Conservation (phyloP, 2,888 invertebrate genomes). For the Hyalella azteca region DNA sequence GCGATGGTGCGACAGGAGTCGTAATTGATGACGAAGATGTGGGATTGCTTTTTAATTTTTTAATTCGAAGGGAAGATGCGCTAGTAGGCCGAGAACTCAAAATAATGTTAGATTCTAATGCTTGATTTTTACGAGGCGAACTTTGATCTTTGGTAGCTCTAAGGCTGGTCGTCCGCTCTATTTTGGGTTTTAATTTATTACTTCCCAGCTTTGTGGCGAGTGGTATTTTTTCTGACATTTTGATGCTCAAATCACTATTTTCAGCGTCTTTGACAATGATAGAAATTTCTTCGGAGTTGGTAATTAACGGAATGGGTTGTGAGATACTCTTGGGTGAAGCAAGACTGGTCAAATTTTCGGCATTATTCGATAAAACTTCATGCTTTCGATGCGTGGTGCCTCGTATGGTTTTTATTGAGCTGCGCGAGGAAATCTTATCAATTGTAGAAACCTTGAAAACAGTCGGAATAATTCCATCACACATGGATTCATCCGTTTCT, state of each 20-base stretch:
- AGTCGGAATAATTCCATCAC: not conserved
- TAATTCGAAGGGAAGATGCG: no score
- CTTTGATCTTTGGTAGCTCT: not conserved
- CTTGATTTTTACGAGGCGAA: not conserved
- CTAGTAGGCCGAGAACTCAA: no score
- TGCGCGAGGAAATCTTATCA: constrained; percentile 12
- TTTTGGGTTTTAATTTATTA: not conserved
- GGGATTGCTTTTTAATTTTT: no score
- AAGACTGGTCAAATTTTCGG: constrained; percentile 4
- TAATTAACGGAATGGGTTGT: no score
- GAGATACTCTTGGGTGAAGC: no score
- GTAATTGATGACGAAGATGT: no score
- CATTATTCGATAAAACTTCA: not conserved
- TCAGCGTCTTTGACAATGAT: no score
- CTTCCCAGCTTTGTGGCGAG: no score
- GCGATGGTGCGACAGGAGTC: no score
- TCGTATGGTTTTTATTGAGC: not conserved
- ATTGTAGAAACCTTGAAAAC: constrained; percentile 6
- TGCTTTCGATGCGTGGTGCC: not conserved
- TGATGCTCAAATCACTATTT: no score
- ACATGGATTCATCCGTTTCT: not conserved
- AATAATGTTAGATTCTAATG: not conserved
- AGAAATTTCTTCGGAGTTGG: no score
- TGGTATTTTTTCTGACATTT: no score
- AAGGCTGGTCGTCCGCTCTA: not conserved